Evolutionary conservation across 2,797 vertebrate genomes (phyloP).

Genomic region (Anas bernieri): DNA sequence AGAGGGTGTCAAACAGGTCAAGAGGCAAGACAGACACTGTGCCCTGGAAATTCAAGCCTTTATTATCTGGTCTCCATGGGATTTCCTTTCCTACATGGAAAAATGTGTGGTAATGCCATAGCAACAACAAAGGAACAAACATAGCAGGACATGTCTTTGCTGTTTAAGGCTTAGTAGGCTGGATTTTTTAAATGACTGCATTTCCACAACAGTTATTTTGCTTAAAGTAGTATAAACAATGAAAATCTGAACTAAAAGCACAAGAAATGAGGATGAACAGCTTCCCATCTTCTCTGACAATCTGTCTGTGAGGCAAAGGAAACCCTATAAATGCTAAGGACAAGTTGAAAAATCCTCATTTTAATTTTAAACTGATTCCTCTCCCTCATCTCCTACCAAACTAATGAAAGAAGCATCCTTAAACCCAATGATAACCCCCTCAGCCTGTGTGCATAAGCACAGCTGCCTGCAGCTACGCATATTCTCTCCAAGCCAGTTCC

Average conservation of each 20-base stretch:
- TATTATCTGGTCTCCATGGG: conserved; percentile 82
- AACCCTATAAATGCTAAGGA: conserved; percentile 58
- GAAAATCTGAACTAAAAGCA: conserved; percentile 49
- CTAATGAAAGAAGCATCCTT: neutral
- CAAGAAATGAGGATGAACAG: conserved; percentile 37
- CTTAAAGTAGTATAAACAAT: conserved; percentile 43
- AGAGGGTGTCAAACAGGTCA: conserved; percentile 83
- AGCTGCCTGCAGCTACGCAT: neutral
- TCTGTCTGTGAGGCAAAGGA: conserved; percentile 24
- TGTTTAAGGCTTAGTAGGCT: conserved; percentile 30
- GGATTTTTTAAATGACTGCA: conserved; percentile 43
- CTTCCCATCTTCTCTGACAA: conserved; percentile 30
- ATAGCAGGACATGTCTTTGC: conserved; percentile 32
- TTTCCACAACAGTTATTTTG: conserved; percentile 57
- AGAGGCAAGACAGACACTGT: conserved; percentile 71
- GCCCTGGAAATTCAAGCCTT: conserved; percentile 74
- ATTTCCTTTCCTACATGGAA: conserved; percentile 78
- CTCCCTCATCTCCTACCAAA: neutral
- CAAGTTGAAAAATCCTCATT: conserved; percentile 15
- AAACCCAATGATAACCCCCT: neutral
- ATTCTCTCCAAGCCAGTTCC: neutral
- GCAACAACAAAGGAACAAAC: conserved; percentile 65
- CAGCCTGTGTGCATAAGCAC: neutral
- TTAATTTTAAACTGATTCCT: conserved; percentile 52
- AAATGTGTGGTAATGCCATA: conserved; percentile 80